phyloP scores from a whole-genome alignment of 2,888 invertebrate genomes.

The Dynastes tityus region DNA sequence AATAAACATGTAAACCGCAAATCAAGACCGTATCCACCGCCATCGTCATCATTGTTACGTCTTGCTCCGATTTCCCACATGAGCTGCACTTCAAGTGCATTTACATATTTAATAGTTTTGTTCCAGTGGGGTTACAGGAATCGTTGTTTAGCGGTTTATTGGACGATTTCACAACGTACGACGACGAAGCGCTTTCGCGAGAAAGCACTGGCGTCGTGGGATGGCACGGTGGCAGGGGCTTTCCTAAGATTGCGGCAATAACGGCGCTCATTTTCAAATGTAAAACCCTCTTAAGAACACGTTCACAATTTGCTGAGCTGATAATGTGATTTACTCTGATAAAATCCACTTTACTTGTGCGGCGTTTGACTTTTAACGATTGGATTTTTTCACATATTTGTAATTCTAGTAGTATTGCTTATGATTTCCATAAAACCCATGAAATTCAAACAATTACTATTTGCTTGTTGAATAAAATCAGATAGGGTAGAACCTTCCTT shows the following conservation, averaged over 20 bases:
- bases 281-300: constrained; percentile 32
- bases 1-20: constrained; percentile 53
- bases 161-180: constrained; percentile 27
- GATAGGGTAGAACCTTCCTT: no score
- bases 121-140: constrained; percentile 36
- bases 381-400: neutral
- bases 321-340: constrained; percentile 31
- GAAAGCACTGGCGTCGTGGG: neutral
- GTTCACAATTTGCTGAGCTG: constrained; percentile 33
- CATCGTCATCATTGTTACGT: constrained; percentile 36
- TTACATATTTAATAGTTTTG: constrained; percentile 53
- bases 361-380: neutral
- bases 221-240: neutral
- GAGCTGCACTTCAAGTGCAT: constrained; percentile 53
- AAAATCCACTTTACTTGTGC: constrained; percentile 16
- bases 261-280: constrained; percentile 3
- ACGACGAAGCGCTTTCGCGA: neutral
- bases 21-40: constrained; percentile 51
- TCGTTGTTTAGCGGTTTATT: constrained; percentile 47
- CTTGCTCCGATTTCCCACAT: constrained; percentile 54
- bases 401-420: neutral
- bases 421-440: no score
- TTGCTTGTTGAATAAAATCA: no score
- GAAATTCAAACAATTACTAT: no score
- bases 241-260: neutral